A percentile compares a stretch with the other conserved stretches of the same genome.
Conservation (phyloP, 2,888 invertebrate species). For the Leptinotarsa peninsularis region DNA sequence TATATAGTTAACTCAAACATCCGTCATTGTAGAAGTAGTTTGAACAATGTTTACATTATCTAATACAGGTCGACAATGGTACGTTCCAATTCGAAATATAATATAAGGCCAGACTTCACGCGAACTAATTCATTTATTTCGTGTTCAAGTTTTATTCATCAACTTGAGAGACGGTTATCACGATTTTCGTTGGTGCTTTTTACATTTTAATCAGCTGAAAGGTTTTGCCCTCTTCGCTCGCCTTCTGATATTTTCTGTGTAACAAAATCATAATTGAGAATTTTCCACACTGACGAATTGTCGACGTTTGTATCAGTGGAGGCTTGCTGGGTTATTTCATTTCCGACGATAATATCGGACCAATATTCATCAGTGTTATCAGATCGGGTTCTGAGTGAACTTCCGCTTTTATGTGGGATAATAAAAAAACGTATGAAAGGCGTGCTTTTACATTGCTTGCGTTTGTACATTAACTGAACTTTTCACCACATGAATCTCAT, state of each 20-base stretch:
- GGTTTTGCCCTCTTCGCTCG: background rate
- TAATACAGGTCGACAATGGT: background rate
- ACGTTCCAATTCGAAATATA: constrained; percentile 9
- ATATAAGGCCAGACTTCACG: constrained; percentile 30
- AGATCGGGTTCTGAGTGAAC: background rate
- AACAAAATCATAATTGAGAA: background rate
- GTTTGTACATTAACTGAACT: no score
- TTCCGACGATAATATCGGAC: constrained; percentile 8
- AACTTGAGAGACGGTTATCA: constrained; percentile 18
- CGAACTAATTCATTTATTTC: constrained; percentile 40
- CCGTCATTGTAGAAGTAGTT: background rate
- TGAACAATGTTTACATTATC: constrained; percentile 7
- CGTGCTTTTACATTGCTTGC: no score
- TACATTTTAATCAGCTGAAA: constrained; percentile 17
- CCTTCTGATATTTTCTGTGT: constrained; percentile 1
- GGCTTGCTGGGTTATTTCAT: constrained; percentile 8
- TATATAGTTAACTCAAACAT: background rate
- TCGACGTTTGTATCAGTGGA: constrained; percentile 15
- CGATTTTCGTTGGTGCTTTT: constrained; percentile 7
- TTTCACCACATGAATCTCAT: no score
- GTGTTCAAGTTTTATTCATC: constrained; percentile 40
- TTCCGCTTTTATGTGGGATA: background rate
- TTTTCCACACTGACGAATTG: constrained; percentile 6
- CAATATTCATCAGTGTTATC: constrained; percentile 8
- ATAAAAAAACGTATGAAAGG: background rate